phyloP scores from a whole-genome alignment of 92 coral and sea anemone species.

The Umimayanthus kanabou region DNA sequence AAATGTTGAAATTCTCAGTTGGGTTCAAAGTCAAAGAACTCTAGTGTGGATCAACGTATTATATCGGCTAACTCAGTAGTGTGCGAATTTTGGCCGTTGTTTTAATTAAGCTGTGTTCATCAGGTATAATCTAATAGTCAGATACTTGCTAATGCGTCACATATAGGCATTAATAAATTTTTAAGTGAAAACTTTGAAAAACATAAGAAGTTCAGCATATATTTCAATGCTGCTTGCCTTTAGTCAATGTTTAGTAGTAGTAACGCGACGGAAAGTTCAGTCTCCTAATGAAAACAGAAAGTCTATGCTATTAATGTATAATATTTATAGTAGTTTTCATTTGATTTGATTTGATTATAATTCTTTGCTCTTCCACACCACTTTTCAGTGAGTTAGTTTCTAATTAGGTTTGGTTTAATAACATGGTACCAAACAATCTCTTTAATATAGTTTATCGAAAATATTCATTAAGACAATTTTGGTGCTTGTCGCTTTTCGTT shows the following conservation, averaged over 20 bases:
- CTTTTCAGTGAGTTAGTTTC: neutral
- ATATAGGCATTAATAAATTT: neutral
- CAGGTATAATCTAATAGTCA: constrained; percentile 3
- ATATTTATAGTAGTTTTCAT: neutral
- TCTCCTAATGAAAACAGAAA: neutral
- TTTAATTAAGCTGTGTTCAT: constrained; percentile 23
- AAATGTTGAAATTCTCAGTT: neutral
- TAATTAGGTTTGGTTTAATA: neutral
- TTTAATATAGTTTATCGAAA: constrained; percentile 9
- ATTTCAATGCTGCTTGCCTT: neutral
- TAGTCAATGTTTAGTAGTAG: neutral
- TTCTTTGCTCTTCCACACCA: neutral
- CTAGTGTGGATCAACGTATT: constrained; percentile 11
- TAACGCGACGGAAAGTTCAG: no score
- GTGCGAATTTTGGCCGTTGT: constrained; percentile 4
- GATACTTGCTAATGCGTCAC: constrained; percentile 7
- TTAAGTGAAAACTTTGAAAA: neutral
- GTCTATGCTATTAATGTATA: neutral
- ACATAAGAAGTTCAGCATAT: neutral
- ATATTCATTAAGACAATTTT: constrained; percentile 23
- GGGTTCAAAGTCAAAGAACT: neutral
- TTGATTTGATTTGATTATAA: neutral
- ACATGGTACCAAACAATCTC: neutral
- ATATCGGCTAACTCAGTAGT: neutral
- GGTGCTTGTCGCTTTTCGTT: constrained; percentile 6